Percentiles rank a stretch among this genome's conserved stretches.
These are phyloP conservation scores for Endomychus coccineus DNA, from an alignment of 2,888 invertebrate genomes.

Conservation along the genomic window DNA sequence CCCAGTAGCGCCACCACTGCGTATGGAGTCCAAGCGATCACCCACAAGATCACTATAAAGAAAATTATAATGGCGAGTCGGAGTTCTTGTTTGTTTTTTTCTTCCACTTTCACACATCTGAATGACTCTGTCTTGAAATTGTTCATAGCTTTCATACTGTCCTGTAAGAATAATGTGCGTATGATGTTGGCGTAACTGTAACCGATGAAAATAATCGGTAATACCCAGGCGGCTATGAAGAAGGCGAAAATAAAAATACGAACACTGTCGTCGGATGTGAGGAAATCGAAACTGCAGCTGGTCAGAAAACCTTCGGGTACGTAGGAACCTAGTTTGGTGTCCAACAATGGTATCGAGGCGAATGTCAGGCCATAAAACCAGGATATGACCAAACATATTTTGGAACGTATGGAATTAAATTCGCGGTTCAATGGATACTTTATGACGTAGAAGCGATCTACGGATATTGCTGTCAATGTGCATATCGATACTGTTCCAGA, in stretches of 20 bases:
- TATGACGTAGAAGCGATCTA: conserved; percentile 77
- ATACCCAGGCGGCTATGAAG: conserved; percentile 67
- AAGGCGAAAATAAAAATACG: conserved; percentile 66
- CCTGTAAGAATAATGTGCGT: conserved; percentile 52
- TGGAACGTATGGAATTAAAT: conserved; percentile 55
- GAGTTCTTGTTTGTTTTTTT: conserved; percentile 63
- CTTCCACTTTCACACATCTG: conserved; percentile 53
- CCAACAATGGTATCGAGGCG: conserved; percentile 60
- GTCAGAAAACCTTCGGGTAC: conserved; percentile 79
- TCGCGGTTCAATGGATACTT: conserved; percentile 66
- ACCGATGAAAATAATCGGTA: conserved; percentile 63
- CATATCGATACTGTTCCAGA: conserved; percentile 76
- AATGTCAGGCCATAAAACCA: conserved; percentile 71
- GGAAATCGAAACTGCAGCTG: conserved; percentile 80
- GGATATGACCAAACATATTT: conserved; percentile 53
- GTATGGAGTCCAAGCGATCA: conserved; percentile 78
- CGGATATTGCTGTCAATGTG: conserved; percentile 69
- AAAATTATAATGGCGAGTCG: conserved; percentile 63
- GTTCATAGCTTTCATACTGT: conserved; percentile 44
- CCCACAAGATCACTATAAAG: conserved; percentile 65
- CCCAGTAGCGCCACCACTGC: conserved; percentile 68
- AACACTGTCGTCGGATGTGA: conserved; percentile 55
- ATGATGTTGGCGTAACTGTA: conserved; percentile 69
- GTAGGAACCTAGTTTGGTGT: conserved; percentile 66
- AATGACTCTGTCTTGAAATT: conserved; percentile 46